phyloP scores from a whole-genome alignment of 1,140 invertebrate genomes.

The Anastrepha obliqua region DNA sequence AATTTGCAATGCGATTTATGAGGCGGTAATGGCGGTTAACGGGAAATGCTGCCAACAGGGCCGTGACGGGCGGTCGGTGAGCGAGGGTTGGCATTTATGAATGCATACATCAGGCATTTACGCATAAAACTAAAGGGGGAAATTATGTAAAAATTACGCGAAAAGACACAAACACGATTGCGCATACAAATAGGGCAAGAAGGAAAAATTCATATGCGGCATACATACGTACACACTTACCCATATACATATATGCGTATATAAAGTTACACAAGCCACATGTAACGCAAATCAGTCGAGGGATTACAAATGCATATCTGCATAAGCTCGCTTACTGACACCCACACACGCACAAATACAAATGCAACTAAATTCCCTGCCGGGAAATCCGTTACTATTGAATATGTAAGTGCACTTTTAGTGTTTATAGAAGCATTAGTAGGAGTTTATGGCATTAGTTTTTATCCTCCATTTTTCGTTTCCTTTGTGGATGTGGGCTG shows the following conservation, averaged over 20 bases:
- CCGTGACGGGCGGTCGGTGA: neutral
- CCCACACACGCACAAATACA: neutral
- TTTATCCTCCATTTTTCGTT: neutral
- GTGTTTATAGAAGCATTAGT: neutral
- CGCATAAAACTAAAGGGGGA: neutral
- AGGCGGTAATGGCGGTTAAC: constrained; percentile 48
- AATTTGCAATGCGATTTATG: constrained; percentile 51
- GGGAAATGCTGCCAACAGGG: neutral
- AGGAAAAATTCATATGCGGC: neutral
- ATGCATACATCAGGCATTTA: constrained; percentile 41
- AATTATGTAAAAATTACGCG: constrained; percentile 43
- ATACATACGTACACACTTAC: neutral
- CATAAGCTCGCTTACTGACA: constrained; percentile 39
- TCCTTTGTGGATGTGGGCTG: no score
- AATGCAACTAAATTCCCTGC: no score
- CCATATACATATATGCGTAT: neutral
- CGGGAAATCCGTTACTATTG: no score
- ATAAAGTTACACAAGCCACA: neutral
- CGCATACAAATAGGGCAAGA: neutral
- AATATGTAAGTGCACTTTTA: neutral
- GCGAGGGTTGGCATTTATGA: neutral
- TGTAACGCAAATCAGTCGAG: constrained; percentile 24
- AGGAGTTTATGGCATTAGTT: neutral
- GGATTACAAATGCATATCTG: constrained; percentile 25
- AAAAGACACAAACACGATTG: constrained; percentile 1